These are phyloP conservation scores for Hippocampus guttulatus DNA, from an alignment of 2,113 vertebrate species.

Conservation along the genomic window DNA sequence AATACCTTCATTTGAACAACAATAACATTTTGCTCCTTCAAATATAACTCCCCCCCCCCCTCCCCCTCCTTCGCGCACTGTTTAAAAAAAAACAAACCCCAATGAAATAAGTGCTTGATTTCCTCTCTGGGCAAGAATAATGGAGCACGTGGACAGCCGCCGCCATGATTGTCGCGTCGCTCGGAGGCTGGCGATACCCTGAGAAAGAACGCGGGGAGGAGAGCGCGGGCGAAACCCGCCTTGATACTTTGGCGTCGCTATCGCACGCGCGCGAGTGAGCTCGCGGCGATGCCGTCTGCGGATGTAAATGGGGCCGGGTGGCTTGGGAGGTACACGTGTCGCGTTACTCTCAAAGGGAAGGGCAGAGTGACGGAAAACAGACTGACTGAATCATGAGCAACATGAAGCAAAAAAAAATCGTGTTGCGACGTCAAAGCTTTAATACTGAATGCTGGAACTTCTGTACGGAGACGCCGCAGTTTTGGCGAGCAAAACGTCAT, in stretches of 20 bases:
- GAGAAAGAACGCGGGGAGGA: slow-evolving; percentile 43
- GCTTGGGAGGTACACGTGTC: too few species aligned
- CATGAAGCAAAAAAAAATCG: too few species aligned
- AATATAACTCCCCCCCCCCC: background rate
- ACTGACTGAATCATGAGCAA: too few species aligned
- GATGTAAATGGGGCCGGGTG: background rate
- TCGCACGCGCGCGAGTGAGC: slow-evolving; percentile 4
- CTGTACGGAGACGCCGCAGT: too few species aligned
- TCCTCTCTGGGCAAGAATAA: background rate
- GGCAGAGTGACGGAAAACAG: too few species aligned
- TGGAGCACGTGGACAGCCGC: background rate
- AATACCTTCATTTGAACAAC: slow-evolving; percentile 67
- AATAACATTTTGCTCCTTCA: slow-evolving; percentile 40
- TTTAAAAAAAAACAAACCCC: background rate
- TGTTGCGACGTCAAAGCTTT: too few species aligned
- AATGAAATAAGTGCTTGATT: background rate
- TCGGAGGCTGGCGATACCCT: slow-evolving; percentile 43
- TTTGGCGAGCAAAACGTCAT: too few species aligned
- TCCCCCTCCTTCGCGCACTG: background rate
- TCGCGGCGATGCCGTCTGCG: slow-evolving; percentile 1
- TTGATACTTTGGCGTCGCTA: slow-evolving; percentile 24
- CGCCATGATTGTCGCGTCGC: slow-evolving; percentile 2
- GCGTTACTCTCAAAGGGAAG: too few species aligned
- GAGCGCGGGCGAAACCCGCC: slow-evolving; percentile 12
- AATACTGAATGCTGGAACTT: too few species aligned